Percentiles rank a stretch among this genome's conserved stretches.
Conservation (phyloP, 1,140 invertebrate genomes). For the Drosophila santomea region DNA sequence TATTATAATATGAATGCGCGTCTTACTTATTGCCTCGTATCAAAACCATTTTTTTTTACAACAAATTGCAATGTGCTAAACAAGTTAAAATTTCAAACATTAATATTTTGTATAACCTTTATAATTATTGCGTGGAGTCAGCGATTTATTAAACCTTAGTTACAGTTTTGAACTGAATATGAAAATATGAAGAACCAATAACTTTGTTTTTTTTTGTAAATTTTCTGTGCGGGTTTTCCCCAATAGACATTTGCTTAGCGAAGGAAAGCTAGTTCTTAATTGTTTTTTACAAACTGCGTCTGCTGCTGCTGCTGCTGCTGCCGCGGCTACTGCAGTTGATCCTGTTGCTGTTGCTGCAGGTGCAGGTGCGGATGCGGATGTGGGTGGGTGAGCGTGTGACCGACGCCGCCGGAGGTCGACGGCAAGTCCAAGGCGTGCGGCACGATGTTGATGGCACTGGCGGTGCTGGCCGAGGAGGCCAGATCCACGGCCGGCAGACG, state of each 20-base stretch:
- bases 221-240: conserved; percentile 7
- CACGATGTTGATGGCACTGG: conserved; percentile 68
- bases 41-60: conserved; percentile 69
- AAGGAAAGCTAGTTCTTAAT: conserved; percentile 46
- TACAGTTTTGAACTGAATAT: conserved; percentile 74
- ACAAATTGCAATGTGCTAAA: conserved; percentile 76
- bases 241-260: conserved; percentile 43
- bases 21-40: conserved; percentile 69
- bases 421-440: conserved; percentile 58
- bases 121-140: conserved; percentile 67
- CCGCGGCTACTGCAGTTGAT: conserved; percentile 36
- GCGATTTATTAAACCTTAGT: conserved; percentile 66
- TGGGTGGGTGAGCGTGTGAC: conserved; percentile 58
- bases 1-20: conserved; percentile 63
- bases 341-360: conserved; percentile 61
- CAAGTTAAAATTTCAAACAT: conserved; percentile 79
- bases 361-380: conserved; percentile 73
- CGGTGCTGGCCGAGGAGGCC: conserved; percentile 72
- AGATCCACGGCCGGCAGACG: conserved; percentile 67
- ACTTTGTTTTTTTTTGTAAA: conserved; percentile 36
- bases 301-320: conserved; percentile 20
- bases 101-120: conserved; percentile 59
- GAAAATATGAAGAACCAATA: conserved; percentile 60
- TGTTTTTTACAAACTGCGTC: conserved; percentile 55
- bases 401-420: conserved; percentile 43